phyloP scores from a whole-genome alignment of 2,113 vertebrate genomes.

The Apteryx owenii region DNA sequence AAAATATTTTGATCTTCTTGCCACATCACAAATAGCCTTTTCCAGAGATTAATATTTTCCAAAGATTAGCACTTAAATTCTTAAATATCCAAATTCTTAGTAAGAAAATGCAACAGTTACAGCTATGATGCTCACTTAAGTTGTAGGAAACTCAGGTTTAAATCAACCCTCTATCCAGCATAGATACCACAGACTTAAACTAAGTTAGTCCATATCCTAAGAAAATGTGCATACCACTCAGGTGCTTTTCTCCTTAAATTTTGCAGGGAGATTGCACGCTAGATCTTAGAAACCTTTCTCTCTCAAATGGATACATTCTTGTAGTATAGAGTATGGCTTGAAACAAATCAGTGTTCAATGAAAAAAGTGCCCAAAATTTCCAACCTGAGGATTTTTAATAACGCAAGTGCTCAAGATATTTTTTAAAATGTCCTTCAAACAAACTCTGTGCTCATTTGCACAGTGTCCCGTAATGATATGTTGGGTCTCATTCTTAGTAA shows the following conservation, averaged over 20 bases:
- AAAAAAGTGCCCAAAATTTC: neutral
- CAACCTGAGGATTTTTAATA: neutral
- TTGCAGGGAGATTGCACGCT: neutral
- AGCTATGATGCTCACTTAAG: neutral
- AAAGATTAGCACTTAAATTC: neutral
- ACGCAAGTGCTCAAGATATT: rapidly evolving
- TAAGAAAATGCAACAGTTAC: neutral
- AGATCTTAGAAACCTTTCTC: neutral
- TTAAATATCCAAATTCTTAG: neutral
- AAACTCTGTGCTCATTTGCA: neutral
- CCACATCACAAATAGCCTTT: neutral
- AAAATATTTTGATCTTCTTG: neutral
- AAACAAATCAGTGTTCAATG: neutral
- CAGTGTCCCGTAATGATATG: neutral
- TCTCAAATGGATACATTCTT: neutral
- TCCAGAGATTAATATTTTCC: neutral
- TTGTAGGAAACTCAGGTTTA: neutral
- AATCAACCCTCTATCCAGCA: neutral
- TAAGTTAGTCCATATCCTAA: neutral
- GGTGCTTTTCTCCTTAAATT: neutral
- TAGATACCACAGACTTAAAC: neutral
- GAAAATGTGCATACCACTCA: neutral
- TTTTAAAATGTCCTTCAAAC: neutral
- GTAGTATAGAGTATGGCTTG: neutral
- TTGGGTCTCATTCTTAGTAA: neutral